A percentile compares a stretch with the other conserved stretches of the same genome.
Conservation (phyloP, 2,888 invertebrate species). For the Troilus luridus region DNA sequence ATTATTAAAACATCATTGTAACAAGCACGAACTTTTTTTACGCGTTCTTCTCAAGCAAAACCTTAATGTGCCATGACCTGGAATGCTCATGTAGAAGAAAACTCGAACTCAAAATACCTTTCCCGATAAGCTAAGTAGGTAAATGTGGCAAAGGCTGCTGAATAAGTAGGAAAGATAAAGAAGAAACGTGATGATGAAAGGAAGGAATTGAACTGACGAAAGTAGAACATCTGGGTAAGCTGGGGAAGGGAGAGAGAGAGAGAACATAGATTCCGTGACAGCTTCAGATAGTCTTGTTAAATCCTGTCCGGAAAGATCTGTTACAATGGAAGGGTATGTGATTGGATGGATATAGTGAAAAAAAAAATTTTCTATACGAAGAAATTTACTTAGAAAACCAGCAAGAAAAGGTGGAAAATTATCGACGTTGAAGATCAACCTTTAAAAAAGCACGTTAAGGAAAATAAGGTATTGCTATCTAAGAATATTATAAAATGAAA, state of each 20-base stretch:
- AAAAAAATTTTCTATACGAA: not conserved
- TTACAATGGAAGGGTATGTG: not conserved
- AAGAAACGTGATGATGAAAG: slow-evolving; percentile 22
- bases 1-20: too few relatives aligned
- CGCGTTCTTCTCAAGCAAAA: not conserved
- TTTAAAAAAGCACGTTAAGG: not conserved
- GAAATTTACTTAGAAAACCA: not conserved
- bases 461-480: too few relatives aligned
- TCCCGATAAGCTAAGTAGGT: slow-evolving; percentile 28
- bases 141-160: slow-evolving; percentile 4
- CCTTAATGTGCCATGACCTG: not conserved
- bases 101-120: not conserved
- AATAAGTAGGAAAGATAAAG: slow-evolving; percentile 18
- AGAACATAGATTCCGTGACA: slow-evolving; percentile 17
- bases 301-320: not conserved
- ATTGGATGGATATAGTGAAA: not conserved
- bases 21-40: not conserved
- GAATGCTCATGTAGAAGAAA: not conserved
- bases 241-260: not conserved
- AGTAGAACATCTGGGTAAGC: slow-evolving; percentile 16
- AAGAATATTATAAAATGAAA: too few relatives aligned
- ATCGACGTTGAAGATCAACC: not conserved
- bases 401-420: not conserved
- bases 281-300: slow-evolving; percentile 23
- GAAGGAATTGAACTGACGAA: slow-evolving; percentile 43